A percentile compares a stretch with the other conserved stretches of the same genome.
Conservation (phyloP, 2,113 vertebrate species). For the Ptilonorhynchus violaceus region DNA sequence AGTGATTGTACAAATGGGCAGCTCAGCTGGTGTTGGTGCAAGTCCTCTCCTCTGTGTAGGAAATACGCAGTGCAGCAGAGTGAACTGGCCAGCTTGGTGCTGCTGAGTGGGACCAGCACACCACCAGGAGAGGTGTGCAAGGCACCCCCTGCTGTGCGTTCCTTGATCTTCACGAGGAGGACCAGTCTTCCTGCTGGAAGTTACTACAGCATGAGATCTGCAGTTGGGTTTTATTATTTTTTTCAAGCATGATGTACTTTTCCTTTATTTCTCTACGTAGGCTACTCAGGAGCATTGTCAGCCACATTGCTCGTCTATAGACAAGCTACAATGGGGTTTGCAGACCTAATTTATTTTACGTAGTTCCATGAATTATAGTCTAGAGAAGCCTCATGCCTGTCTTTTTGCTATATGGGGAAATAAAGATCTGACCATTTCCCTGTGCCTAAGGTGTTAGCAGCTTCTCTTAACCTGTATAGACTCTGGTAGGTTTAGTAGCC, state of each 20-base stretch:
- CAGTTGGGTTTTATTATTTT: background rate
- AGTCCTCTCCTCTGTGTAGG: background rate
- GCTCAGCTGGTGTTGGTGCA: rapidly evolving
- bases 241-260: background rate
- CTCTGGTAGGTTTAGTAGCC: background rate
- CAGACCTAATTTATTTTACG: background rate
- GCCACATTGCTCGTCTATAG: background rate
- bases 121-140: background rate
- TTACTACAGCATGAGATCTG: background rate
- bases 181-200: background rate
- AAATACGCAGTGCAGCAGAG: rapidly evolving
- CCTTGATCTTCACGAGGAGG: background rate
- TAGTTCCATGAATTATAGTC: background rate
- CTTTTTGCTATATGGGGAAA: background rate
- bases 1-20: background rate
- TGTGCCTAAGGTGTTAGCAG: background rate
- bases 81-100: background rate
- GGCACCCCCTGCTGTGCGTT: background rate
- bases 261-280: background rate
- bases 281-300: background rate
- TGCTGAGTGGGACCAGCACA: background rate
- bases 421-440: background rate
- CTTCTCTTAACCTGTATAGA: background rate
- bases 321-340: background rate
- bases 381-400: background rate